Evolutionary conservation across 2,113 vertebrate species (phyloP), one percentile per base, ranked within the genome.

Genomic region (Hippocampus guttulatus): DNA sequence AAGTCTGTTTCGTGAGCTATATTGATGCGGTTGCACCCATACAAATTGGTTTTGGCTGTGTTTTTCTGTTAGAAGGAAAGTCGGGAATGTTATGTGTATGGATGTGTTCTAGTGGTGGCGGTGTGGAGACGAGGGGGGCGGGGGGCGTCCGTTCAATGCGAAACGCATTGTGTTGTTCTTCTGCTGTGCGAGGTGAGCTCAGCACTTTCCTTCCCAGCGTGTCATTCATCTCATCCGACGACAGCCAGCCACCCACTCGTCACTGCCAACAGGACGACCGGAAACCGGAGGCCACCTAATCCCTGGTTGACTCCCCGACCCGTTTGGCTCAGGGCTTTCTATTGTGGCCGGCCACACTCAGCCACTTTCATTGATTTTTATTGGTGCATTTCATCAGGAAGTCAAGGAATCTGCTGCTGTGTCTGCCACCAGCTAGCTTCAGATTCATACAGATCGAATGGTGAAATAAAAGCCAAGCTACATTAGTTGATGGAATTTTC

Each of bases 271-370:
- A 90, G 89, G 88, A 91, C 85, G 69, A 84, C 86, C 88, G 90
- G 91, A 93, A 92, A 90, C 91, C 87, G 89, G 91, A 92, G 90
- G 89, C 88, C 89, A 84, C 81, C 86, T 92, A 92, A 91, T 92
- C 90, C 90, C 86, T 80, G 68, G 12, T 75, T 89, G 88, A 89
- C 88, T 89, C 89, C 81, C 85, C 79, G 81, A 86, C 86, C 71
- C 80, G 87, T 90, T 65, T 71, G 86, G 89, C 87, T 93, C 89
- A 90, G 88, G 88, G 78, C 77, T 92, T 92, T 92, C 86, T 78
- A 91, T 93, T 92, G 91, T 92, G 67, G 73, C 68, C 27, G 70
- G 77, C 83, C 84, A 79, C 77, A 68, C 78, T 90, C 87, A 81
- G 81, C 77, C 71, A 77, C 82, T 86, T 82, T 87, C 64, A 33